Conservation (phyloP, 2,888 invertebrate species). For the Brachypalpus laphriformis region DNA sequence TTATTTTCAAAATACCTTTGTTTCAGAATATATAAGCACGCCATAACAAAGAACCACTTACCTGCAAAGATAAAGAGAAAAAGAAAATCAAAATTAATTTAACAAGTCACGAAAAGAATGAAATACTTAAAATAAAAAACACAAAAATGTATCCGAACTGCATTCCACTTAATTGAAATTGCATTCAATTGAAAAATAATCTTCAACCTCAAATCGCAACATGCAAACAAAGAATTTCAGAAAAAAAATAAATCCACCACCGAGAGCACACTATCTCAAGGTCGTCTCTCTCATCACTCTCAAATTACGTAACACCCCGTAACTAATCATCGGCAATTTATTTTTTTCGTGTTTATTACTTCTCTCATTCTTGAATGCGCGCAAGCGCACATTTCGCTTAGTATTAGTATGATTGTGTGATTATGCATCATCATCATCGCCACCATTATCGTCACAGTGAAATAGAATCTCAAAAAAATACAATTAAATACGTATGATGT, state of each 20-base stretch:
- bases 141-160: background rate
- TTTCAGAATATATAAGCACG: background rate
- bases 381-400: background rate
- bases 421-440: slow-evolving; percentile 18
- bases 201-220: slow-evolving; percentile 6
- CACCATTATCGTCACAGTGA: background rate
- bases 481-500: background rate
- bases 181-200: slow-evolving; percentile 27
- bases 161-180: slow-evolving; percentile 32
- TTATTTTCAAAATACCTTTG: background rate
- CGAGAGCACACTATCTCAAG: slow-evolving; percentile 41
- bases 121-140: background rate
- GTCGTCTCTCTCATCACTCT: slow-evolving; percentile 51
- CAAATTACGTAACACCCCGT: slow-evolving; percentile 54
- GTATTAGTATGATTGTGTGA: background rate
- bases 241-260: slow-evolving; percentile 1
- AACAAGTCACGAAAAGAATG: background rate
- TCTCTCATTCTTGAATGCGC: slow-evolving; percentile 32
- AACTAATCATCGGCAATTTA: slow-evolving; percentile 55
- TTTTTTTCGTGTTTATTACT: slow-evolving; percentile 30
- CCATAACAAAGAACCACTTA: background rate
- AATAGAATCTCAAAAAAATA: background rate
- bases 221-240: slow-evolving; percentile 19
- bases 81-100: background rate
- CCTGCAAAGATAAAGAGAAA: slow-evolving; percentile 15